phyloP scores from a whole-genome alignment of 2,888 invertebrate species.

The Watsonalla cultraria region DNA sequence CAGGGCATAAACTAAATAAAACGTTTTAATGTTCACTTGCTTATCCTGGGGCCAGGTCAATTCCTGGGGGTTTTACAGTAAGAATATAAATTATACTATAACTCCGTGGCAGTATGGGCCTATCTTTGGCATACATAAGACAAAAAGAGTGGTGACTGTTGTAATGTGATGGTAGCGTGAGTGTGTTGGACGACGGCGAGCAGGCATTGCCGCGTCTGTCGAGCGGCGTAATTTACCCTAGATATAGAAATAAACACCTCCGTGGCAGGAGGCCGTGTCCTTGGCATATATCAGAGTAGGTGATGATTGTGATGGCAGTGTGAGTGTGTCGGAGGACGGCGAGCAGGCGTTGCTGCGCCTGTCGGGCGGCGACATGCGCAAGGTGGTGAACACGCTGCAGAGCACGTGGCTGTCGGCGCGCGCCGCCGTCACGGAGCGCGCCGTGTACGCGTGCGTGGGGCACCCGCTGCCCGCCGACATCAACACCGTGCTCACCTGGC shows the following conservation, averaged over 20 bases:
- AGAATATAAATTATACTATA: too few relatives aligned
- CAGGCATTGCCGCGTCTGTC: conserved; percentile 93
- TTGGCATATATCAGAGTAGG: too few relatives aligned
- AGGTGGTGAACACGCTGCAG: conserved; percentile 97
- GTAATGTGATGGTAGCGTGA: conserved; percentile 77
- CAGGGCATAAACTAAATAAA: too few relatives aligned
- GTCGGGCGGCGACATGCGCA: conserved; percentile 98
- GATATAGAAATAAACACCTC: too few relatives aligned
- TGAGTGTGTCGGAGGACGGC: conserved; percentile 91
- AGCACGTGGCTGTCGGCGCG: conserved; percentile 96
- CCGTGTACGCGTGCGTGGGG: conserved; percentile 96
- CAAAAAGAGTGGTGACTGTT: not conserved
- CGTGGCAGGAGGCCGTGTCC: not conserved
- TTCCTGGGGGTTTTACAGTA: too few relatives aligned
- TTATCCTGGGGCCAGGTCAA: too few relatives aligned
- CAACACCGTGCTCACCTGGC: conserved; percentile 90
- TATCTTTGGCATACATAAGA: too few relatives aligned
- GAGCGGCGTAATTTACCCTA: conserved; percentile 82
- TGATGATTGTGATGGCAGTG: conserved; percentile 62
- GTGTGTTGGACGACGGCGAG: conserved; percentile 91
- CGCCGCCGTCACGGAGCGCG: conserved; percentile 87
- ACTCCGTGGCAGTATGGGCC: not conserved
- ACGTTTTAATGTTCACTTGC: too few relatives aligned
- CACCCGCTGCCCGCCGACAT: conserved; percentile 96
- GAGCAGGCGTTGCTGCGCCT: conserved; percentile 92